phyloP scores from a whole-genome alignment of 2,888 invertebrate genomes.

The Lypha dubia region DNA sequence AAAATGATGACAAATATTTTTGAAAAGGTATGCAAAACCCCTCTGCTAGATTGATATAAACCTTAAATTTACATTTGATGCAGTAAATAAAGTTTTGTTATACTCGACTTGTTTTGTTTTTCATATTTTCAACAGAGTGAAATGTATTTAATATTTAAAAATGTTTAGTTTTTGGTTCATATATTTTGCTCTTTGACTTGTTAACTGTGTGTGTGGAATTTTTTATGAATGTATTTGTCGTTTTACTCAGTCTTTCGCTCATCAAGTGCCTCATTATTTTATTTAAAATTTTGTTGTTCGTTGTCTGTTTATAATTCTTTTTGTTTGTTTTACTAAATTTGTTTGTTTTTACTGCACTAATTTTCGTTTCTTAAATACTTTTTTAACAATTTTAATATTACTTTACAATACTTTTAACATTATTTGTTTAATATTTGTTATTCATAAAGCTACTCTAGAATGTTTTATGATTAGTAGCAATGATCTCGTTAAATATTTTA shows the following conservation, averaged over 20 bases:
- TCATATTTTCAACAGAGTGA: conserved; percentile 15
- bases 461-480: no score
- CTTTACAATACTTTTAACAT: no score
- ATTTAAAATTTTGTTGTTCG: neutral
- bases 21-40: conserved; percentile 74
- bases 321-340: neutral
- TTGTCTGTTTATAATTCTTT: neutral
- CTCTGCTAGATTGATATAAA: conserved; percentile 38
- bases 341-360: conserved; percentile 21
- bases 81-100: neutral
- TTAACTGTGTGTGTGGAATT: conserved; percentile 35
- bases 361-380: conserved; percentile 2
- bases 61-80: conserved; percentile 56
- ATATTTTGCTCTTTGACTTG: conserved; percentile 68
- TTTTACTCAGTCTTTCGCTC: conserved; percentile 36
- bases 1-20: conserved; percentile 79
- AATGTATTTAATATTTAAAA: conserved; percentile 10
- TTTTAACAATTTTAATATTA: conserved; percentile 19
- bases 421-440: no score
- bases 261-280: neutral
- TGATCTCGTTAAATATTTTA: no score
- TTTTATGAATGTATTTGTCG: conserved; percentile 14
- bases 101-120: conserved; percentile 23
- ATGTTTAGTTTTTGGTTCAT: conserved; percentile 22
- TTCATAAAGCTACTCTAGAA: no score